These are phyloP conservation scores for Macrotus californicus DNA, from an alignment of 2,113 vertebrate genomes.

Conservation along the genomic window DNA sequence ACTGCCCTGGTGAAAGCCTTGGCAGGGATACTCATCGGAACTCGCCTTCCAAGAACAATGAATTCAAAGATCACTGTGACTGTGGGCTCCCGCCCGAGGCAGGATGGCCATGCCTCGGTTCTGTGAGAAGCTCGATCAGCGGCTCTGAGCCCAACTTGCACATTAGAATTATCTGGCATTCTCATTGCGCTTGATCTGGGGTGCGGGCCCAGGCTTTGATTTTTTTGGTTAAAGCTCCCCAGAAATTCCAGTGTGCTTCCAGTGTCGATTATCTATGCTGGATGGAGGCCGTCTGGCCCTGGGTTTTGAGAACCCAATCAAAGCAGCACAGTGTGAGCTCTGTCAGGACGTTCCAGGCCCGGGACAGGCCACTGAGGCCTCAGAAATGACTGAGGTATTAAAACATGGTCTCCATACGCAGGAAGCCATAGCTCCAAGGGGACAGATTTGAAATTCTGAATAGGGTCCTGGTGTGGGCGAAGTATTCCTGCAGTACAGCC, in stretches of 20 bases:
- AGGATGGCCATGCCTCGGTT: not conserved
- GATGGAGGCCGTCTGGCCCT: not conserved
- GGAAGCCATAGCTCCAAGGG: not conserved
- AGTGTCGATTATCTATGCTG: not conserved
- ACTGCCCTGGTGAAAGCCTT: not conserved
- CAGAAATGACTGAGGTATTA: not conserved
- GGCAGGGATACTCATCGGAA: not conserved
- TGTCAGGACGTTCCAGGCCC: not conserved
- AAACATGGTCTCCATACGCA: not conserved
- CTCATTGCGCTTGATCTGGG: not conserved
- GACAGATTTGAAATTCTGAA: not conserved
- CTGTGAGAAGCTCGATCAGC: not conserved
- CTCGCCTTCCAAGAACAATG: constrained; percentile 15
- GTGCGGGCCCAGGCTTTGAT: not conserved
- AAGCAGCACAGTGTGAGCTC: not conserved
- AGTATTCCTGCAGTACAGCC: not conserved
- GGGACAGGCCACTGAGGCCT: not conserved
- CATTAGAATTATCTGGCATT: not conserved
- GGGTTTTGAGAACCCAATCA: not conserved
- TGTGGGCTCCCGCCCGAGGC: not conserved
- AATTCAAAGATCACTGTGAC: not conserved
- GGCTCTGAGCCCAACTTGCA: not conserved
- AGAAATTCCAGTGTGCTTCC: not conserved
- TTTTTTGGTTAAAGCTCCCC: not conserved
- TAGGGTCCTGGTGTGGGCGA: not conserved